Evolutionary conservation across 2,888 invertebrate species (phyloP).

Genomic region (Ormia ochracea): DNA sequence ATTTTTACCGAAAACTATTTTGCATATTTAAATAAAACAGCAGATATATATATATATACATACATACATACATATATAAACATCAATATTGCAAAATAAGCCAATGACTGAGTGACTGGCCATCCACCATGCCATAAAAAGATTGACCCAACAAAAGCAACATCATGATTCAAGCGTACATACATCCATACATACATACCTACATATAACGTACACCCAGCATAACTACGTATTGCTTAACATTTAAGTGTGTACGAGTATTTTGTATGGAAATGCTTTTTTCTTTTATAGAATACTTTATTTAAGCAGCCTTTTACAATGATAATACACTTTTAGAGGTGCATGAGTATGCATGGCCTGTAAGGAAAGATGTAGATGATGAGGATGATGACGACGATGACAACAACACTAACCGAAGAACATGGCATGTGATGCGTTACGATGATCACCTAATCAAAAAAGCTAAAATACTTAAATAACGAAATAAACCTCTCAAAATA

Average conservation of each 20-base stretch:
- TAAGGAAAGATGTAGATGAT: conserved; percentile 38
- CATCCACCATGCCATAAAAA: conserved; percentile 7
- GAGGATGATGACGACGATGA: conserved; percentile 55
- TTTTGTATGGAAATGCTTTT: conserved; percentile 36
- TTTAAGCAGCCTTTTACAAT: conserved; percentile 38
- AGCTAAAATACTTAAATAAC: conserved; percentile 59
- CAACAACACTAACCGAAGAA: conserved; percentile 66
- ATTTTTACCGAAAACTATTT: conserved; percentile 57
- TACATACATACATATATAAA: conserved; percentile 38
- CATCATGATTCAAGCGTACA: not conserved
- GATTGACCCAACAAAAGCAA: conserved; percentile 10
- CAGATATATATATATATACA: too few species aligned
- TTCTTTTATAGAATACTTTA: conserved; percentile 39
- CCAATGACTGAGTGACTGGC: conserved; percentile 49
- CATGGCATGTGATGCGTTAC: conserved; percentile 70
- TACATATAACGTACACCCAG: not conserved
- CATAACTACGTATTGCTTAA: conserved; percentile 11
- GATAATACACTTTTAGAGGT: conserved; percentile 41
- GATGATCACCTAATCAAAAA: conserved; percentile 67
- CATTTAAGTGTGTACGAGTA: not conserved
- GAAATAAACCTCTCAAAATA: conserved; percentile 31
- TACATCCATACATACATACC: not conserved
- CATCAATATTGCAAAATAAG: conserved; percentile 44
- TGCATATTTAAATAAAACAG: conserved; percentile 57
- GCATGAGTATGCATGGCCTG: conserved; percentile 38